Percentiles rank a stretch among this genome's conserved stretches.
These are phyloP conservation scores for Theretra japonica DNA, from an alignment of 2,888 invertebrate genomes.

Conservation along the genomic window DNA sequence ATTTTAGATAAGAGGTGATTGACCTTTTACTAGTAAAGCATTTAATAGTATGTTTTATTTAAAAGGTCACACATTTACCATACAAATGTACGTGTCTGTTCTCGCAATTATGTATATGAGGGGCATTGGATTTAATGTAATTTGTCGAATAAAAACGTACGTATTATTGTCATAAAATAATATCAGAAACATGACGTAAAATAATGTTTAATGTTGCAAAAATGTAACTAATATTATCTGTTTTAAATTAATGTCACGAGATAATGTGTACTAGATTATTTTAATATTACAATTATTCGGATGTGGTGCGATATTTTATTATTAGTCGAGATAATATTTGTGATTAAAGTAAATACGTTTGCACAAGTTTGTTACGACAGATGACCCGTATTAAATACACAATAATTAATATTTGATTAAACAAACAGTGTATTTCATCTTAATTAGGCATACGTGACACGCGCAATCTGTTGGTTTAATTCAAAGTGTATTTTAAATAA, in stretches of 20 bases:
- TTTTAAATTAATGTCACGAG: slow-evolving; percentile 18
- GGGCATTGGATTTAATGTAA: not conserved
- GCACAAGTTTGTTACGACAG: not conserved
- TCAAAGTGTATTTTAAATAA: too few relatives aligned
- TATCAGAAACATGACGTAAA: not conserved
- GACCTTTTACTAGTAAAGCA: not conserved
- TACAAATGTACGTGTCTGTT: not conserved
- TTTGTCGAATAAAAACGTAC: not conserved
- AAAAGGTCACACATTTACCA: not conserved
- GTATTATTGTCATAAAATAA: not conserved
- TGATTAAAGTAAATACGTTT: not conserved
- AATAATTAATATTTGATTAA: not conserved
- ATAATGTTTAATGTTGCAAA: not conserved
- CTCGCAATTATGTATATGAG: not conserved
- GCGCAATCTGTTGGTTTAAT: not conserved
- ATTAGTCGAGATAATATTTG: not conserved
- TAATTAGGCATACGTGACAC: not conserved
- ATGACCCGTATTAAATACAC: slow-evolving; percentile 1
- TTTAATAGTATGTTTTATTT: not conserved
- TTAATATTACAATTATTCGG: not conserved
- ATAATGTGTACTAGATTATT: slow-evolving; percentile 16
- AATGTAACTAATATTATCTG: not conserved
- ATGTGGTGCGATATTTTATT: slow-evolving; percentile 9
- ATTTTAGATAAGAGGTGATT: slow-evolving; percentile 7
- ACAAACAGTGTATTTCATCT: not conserved